phyloP scores from a whole-genome alignment of 2,888 invertebrate species.

The Malachius bipustulatus region DNA sequence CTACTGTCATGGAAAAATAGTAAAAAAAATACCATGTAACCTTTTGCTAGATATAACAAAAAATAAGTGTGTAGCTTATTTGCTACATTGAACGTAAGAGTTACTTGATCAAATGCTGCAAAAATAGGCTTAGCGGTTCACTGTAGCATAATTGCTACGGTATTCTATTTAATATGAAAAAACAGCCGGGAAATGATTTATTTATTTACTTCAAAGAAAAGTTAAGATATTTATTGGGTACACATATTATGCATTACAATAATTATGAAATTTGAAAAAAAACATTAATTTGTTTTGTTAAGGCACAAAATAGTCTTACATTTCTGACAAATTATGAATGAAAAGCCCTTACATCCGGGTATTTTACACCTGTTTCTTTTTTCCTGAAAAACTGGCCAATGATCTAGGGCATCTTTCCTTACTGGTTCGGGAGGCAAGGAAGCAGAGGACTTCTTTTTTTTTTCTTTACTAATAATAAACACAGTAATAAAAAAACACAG shows the following conservation, averaged over 20 bases:
- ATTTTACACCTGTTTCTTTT: constrained; percentile 3
- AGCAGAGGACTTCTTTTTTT: neutral
- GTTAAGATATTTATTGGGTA: no score
- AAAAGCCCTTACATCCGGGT: constrained; percentile 1
- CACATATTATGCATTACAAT: no score
- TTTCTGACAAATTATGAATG: constrained; percentile 1
- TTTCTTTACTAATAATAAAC: neutral
- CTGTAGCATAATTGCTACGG: neutral
- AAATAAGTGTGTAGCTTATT: neutral
- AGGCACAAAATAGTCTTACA: constrained; percentile 1
- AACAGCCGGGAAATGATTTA: neutral
- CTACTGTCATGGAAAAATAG: neutral
- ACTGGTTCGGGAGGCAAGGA: constrained; percentile 2
- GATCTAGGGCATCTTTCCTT: neutral
- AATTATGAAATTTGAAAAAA: neutral
- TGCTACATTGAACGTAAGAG: constrained; percentile 1
- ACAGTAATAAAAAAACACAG: neutral
- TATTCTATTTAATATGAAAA: neutral
- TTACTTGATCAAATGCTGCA: neutral
- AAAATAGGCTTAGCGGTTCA: neutral
- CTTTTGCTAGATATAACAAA: constrained; percentile 1
- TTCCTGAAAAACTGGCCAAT: no score
- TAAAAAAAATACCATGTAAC: neutral
- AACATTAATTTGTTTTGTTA: neutral
- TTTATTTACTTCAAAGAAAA: neutral